These are phyloP conservation scores for Drosophila incognita DNA, from an alignment of 2,888 invertebrate genomes.

Conservation along the genomic window DNA sequence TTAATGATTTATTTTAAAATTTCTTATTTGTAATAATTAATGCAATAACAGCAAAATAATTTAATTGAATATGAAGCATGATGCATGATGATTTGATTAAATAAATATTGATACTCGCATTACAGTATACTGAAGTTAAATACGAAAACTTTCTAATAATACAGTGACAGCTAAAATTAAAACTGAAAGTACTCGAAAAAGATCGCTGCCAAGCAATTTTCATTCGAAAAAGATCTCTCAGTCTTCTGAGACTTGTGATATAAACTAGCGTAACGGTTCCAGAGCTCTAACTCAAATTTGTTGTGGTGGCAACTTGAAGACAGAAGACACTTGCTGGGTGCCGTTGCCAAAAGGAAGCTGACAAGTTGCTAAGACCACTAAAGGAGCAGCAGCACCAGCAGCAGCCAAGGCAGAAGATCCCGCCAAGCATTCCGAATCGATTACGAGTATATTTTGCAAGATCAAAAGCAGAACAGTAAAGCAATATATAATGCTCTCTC, in stretches of 20 bases:
- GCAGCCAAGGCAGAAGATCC: constrained; percentile 56
- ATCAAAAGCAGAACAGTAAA: constrained; percentile 60
- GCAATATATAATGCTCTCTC: not conserved
- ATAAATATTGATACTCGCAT: not conserved
- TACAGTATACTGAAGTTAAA: not conserved
- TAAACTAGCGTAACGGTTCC: constrained; percentile 74
- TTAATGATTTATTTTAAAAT: not conserved
- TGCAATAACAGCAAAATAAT: not conserved
- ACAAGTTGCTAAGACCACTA: constrained; percentile 65
- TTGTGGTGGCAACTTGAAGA: constrained; percentile 49
- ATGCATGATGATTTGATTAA: not conserved
- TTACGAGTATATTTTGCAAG: constrained; percentile 74
- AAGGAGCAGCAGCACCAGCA: constrained; percentile 25
- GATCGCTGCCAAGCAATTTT: not conserved
- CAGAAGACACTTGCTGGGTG: constrained; percentile 75
- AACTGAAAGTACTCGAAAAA: constrained; percentile 3
- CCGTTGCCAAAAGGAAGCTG: constrained; percentile 82
- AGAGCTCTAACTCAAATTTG: constrained; percentile 33
- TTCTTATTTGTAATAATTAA: not conserved
- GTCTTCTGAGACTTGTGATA: constrained; percentile 2
- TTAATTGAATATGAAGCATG: not conserved
- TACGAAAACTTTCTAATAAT: not conserved
- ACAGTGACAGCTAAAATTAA: not conserved
- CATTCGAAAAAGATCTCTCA: constrained; percentile 13
- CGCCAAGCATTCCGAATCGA: constrained; percentile 83